These are phyloP conservation scores for Acridotheres tristis DNA, from an alignment of 2,797 vertebrate genomes.

Conservation along the genomic window DNA sequence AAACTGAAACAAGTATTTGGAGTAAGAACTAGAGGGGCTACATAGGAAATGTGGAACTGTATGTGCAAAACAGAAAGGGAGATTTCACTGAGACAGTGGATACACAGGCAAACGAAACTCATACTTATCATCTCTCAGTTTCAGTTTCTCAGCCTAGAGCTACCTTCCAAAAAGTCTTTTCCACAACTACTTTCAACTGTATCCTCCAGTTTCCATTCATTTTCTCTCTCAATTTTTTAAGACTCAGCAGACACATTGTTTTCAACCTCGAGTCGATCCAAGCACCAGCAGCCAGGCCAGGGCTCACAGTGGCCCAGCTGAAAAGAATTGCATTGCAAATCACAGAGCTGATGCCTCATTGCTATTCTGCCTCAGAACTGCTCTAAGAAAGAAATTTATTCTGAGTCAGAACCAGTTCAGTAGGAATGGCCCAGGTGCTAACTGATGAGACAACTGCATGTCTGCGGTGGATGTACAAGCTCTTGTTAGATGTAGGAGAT, in stretches of 20 bases:
- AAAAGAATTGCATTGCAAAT: not conserved
- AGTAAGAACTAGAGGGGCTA: not conserved
- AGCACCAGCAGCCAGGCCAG: not conserved
- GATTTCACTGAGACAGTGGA: not conserved
- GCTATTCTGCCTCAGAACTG: not conserved
- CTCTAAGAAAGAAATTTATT: not conserved
- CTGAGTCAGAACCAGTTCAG: not conserved
- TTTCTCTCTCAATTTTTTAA: not conserved
- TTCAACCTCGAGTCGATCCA: not conserved
- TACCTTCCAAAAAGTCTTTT: not conserved
- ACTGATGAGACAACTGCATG: not conserved
- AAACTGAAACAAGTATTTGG: not conserved
- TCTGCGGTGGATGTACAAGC: not conserved
- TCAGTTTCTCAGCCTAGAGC: not conserved
- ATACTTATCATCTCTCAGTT: not conserved
- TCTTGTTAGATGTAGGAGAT: not conserved
- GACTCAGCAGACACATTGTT: not conserved
- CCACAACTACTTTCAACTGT: not conserved
- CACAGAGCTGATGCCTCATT: not conserved
- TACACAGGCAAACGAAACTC: not conserved
- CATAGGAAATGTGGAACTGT: not conserved
- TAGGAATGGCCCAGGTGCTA: not conserved
- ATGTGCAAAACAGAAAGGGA: not conserved
- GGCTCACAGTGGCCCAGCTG: rapidly evolving
- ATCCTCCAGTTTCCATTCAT: not conserved